A percentile compares a stretch with the other conserved stretches of the same genome.
phyloP scores from a whole-genome alignment of 2,888 invertebrate species.

The Cynaeus angustus region DNA sequence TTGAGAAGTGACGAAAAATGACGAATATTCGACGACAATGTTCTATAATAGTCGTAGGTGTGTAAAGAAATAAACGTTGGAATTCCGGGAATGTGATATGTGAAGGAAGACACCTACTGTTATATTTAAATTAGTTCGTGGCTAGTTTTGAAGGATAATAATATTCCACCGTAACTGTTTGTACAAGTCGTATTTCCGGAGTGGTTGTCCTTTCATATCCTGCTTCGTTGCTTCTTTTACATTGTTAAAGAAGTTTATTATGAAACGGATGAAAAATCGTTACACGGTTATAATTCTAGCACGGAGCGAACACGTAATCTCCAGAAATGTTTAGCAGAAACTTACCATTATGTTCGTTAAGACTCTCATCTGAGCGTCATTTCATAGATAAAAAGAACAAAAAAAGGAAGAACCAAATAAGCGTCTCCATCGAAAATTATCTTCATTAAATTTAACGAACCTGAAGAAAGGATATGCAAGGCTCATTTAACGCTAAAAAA shows the following conservation, averaged over 20 bases:
- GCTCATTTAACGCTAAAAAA: slow-evolving; percentile 1
- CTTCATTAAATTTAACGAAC: slow-evolving; percentile 4
- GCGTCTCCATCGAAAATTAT: slow-evolving; percentile 2
- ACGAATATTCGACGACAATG: slow-evolving; percentile 1
- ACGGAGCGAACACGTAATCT: background rate
- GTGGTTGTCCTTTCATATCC: slow-evolving; percentile 20
- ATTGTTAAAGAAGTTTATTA: slow-evolving; percentile 5
- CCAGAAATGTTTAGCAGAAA: background rate
- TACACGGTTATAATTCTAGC: slow-evolving; percentile 1
- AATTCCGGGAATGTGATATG: background rate
- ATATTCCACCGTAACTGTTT: slow-evolving; percentile 10
- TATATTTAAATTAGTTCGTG: background rate
- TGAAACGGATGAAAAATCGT: slow-evolving; percentile 8
- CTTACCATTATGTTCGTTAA: slow-evolving; percentile 1
- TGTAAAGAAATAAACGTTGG: background rate
- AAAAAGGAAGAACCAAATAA: slow-evolving; percentile 2
- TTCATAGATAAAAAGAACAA: background rate
- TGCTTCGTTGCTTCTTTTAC: background rate
- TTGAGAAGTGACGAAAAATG: slow-evolving; percentile 26
- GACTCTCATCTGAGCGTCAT: background rate
- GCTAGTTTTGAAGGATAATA: background rate
- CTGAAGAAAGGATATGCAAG: slow-evolving; percentile 2
- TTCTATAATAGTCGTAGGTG: background rate
- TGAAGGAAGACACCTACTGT: background rate
- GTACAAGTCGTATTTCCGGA: slow-evolving; percentile 17